phyloP scores from a whole-genome alignment of 2,888 invertebrate genomes.

The Oxyscelio sp. region DNA sequence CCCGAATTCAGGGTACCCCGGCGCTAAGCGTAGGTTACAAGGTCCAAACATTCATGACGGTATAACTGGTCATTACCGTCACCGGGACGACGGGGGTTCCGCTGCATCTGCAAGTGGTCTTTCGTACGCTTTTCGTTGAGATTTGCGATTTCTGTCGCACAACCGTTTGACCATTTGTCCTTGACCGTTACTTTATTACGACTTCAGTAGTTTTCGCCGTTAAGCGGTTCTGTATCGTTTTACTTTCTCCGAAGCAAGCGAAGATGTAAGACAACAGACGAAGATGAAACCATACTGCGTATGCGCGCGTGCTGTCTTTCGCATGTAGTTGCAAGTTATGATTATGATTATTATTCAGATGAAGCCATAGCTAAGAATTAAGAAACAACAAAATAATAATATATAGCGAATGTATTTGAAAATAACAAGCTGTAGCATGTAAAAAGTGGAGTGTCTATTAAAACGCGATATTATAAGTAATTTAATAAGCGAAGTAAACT shows the following conservation, averaged over 20 bases:
- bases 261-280: neutral
- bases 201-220: slow-evolving; percentile 15
- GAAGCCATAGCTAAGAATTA: slow-evolving; percentile 62
- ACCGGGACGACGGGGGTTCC: neutral
- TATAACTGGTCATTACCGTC: too few relatives aligned
- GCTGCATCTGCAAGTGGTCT: neutral
- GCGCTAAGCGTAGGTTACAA: too few relatives aligned
- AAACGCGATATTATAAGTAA: slow-evolving; percentile 81
- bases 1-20: too few relatives aligned
- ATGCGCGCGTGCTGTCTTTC: slow-evolving; percentile 59
- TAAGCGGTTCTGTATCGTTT: neutral
- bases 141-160: slow-evolving; percentile 69
- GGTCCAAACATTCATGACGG: too few relatives aligned
- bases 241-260: neutral
- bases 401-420: slow-evolving; percentile 77
- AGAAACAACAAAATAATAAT: slow-evolving; percentile 30
- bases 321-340: slow-evolving; percentile 69
- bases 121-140: slow-evolving; percentile 48
- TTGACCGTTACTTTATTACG: slow-evolving; percentile 27
- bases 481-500: slow-evolving; percentile 80
- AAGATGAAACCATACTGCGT: slow-evolving; percentile 26
- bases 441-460: slow-evolving; percentile 80
- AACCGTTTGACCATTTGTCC: slow-evolving; percentile 39
- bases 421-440: slow-evolving; percentile 78
- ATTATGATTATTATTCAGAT: slow-evolving; percentile 39